These are phyloP conservation scores for Noctuana brunneofusca DNA, from an alignment of 2,888 invertebrate species.

Conservation along the genomic window DNA sequence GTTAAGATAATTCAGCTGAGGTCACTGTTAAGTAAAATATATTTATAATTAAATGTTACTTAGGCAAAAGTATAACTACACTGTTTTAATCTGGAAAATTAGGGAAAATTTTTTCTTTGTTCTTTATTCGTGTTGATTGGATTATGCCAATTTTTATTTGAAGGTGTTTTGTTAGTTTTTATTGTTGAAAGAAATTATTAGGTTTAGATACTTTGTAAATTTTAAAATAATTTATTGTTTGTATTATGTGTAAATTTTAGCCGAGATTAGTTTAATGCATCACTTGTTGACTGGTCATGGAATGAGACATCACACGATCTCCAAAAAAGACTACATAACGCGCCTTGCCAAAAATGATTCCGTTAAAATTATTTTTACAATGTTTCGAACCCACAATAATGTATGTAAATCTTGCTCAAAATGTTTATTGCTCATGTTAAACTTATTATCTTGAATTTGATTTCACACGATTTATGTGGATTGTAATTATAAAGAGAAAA, in stretches of 20 bases:
- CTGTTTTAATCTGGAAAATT: background rate
- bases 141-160: slow-evolving; percentile 4
- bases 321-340: slow-evolving; percentile 67
- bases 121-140: slow-evolving; percentile 10
- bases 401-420: slow-evolving; percentile 44
- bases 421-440: slow-evolving; percentile 54
- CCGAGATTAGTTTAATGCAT: slow-evolving; percentile 49
- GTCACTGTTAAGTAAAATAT: background rate
- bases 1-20: slow-evolving; percentile 2
- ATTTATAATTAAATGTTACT: background rate
- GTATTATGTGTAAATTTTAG: slow-evolving; percentile 46
- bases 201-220: slow-evolving; percentile 31
- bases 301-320: slow-evolving; percentile 73
- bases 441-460: slow-evolving; percentile 26
- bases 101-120: background rate
- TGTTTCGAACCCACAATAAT: slow-evolving; percentile 14
- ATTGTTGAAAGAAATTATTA: slow-evolving; percentile 39
- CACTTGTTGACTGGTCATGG: slow-evolving; percentile 67
- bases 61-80: background rate
- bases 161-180: slow-evolving; percentile 16
- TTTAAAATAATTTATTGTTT: slow-evolving; percentile 45
- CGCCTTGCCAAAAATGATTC: slow-evolving; percentile 73
- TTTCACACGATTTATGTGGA: background rate
- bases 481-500: background rate
- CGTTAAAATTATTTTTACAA: slow-evolving; percentile 34